phyloP scores from a whole-genome alignment of 2,113 vertebrate genomes.

The Petaurus breviceps region DNA sequence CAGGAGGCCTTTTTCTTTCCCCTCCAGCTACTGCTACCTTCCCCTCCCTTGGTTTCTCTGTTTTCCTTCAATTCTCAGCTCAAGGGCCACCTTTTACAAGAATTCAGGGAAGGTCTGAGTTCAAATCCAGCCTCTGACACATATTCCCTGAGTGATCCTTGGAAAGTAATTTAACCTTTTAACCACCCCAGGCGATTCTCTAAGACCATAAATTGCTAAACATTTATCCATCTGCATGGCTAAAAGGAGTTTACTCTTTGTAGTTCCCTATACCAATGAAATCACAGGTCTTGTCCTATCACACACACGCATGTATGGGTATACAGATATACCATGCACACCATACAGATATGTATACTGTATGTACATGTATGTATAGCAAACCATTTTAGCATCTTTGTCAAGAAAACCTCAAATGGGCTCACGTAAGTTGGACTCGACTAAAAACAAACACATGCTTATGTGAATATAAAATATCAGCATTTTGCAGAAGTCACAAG shows the following conservation, averaged over 20 bases:
- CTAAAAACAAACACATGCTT: background rate
- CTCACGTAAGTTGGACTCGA: background rate
- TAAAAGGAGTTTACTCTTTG: background rate
- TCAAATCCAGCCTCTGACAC: background rate
- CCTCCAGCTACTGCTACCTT: background rate
- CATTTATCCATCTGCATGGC: background rate
- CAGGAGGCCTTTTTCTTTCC: background rate
- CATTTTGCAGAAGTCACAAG: background rate
- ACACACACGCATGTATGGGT: background rate
- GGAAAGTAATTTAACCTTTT: background rate
- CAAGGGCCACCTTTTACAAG: background rate
- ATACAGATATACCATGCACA: background rate
- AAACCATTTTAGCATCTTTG: background rate
- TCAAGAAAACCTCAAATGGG: background rate
- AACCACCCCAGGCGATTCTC: background rate
- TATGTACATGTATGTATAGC: background rate
- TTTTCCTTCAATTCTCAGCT: background rate
- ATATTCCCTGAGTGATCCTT: background rate
- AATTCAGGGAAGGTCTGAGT: background rate
- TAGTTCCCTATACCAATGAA: background rate
- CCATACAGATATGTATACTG: too few relatives aligned
- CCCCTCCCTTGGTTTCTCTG: background rate
- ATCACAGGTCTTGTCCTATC: background rate
- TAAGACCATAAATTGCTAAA: background rate
- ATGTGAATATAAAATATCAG: background rate